Base-by-base conservation (phyloP, 1,140 invertebrate genomes). In the Aporrectodea caliginosa region DNA sequence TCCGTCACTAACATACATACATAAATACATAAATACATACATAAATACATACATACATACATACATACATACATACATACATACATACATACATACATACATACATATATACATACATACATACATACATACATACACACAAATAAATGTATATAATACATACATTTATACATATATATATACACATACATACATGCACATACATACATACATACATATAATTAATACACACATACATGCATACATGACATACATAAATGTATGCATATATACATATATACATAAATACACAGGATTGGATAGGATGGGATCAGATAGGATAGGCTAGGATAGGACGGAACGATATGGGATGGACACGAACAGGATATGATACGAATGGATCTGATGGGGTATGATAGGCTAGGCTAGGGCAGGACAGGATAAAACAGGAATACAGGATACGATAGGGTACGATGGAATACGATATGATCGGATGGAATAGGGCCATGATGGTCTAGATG, bases 91-190 rank as follows among this genome's bases (percentile, higher is more conserved):
- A 16, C 58, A 16, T 68, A 68, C 58, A 68, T 16, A 68, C 27
- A 68, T 68, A 16, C 14, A 68, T 27, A 68, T 16, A 68, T 27
- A 68, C 58, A 68, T 27, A 68, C 58, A 68, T 68, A 68, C 58
- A 68, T 68, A 27, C 58, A 68, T 68, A 68, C 58, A 68, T 68
- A 68, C 58, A 68, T 68, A 68, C 58, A 68, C 58, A 68, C 14
- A 16, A 16, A 68, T 27, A 68, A 68, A 68, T 27, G 27, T 68
- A 27, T 68, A 68, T 27, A 68, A 16, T 68, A 14, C 14, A 27
- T 14, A 68, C 14, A 27, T 68, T 14, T 68, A 68, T n/a, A 68
- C 58, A 68, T 68, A n/a, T 16, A 68, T 27, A 68, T 68, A 68
- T 27, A 27, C 58, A 68, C 27, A 27, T 68, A 68, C 58, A 68